A percentile compares a stretch with the other conserved stretches of the same genome.
phyloP scores from a whole-genome alignment of 2,888 invertebrate species.

The Ellobium chinense region DNA sequence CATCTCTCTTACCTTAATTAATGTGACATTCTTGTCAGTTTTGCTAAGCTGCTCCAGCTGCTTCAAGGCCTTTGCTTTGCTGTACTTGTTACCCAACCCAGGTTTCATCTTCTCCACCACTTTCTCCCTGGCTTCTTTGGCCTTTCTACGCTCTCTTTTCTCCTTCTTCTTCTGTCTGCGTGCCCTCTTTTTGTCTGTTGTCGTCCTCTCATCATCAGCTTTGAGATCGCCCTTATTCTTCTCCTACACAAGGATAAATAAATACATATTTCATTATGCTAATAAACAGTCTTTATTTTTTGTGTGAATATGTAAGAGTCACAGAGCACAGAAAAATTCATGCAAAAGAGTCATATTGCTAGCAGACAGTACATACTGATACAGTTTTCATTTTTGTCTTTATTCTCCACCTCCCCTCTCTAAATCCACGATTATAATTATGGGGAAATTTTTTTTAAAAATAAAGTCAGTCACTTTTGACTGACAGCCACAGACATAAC shows the following conservation, averaged over 20 bases:
- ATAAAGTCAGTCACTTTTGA: no score
- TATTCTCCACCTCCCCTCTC: no score
- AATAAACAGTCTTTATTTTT: no score
- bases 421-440: no score
- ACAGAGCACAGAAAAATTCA: no score
- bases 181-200: slow-evolving; percentile 93
- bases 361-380: no score
- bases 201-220: slow-evolving; percentile 89
- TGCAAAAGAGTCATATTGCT: no score
- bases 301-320: no score
- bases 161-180: slow-evolving; percentile 82
- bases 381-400: no score
- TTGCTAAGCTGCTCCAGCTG: slow-evolving; percentile 83
- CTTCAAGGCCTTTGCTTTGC: slow-evolving; percentile 83
- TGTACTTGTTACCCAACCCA: slow-evolving; percentile 82
- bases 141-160: slow-evolving; percentile 86
- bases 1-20: slow-evolving; percentile 81
- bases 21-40: slow-evolving; percentile 64
- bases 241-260: slow-evolving; percentile 61
- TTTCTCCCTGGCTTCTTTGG: slow-evolving; percentile 84
- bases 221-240: slow-evolving; percentile 80
- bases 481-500: no score
- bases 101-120: slow-evolving; percentile 78
- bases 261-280: no score
- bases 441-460: no score